A percentile compares a stretch with the other conserved stretches of the same genome.
Evolutionary conservation across 1,140 invertebrate genomes (phyloP).

Genomic region (Zaprionus tsacasi): DNA sequence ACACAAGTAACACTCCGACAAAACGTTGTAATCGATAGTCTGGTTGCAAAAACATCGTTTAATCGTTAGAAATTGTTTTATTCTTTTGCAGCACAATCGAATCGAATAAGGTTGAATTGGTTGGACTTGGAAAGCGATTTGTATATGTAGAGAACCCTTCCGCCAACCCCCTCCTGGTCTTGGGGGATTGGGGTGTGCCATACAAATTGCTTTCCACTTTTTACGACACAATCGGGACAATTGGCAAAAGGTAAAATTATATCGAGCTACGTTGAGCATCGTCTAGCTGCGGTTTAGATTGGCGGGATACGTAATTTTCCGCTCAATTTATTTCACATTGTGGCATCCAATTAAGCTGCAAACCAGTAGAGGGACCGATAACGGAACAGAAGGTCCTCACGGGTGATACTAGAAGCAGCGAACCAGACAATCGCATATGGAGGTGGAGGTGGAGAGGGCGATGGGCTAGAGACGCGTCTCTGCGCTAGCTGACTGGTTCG

Average conservation of each 20-base stretch:
- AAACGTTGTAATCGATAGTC: no score
- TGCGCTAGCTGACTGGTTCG: not conserved
- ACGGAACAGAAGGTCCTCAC: not conserved
- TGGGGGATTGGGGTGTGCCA: constrained; percentile 5
- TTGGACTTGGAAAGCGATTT: not conserved
- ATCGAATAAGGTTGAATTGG: no score
- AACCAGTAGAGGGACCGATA: constrained; percentile 44
- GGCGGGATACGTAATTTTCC: constrained; percentile 84
- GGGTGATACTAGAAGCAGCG: not conserved
- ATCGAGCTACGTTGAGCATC: constrained; percentile 35
- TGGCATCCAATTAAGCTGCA: constrained; percentile 84
- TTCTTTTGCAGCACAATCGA: no score
- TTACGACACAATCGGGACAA: constrained; percentile 66
- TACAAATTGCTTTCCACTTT: constrained; percentile 42
- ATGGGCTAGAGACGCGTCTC: not conserved
- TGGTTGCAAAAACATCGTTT: no score
- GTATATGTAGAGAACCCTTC: not conserved
- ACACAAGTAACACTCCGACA: no score
- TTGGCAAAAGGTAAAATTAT: constrained; percentile 55
- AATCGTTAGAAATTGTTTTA: no score
- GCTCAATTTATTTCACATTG: constrained; percentile 84
- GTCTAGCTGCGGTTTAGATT: constrained; percentile 70
- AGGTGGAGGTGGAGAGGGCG: not conserved
- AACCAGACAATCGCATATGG: constrained; percentile 36
- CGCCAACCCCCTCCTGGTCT: no score